Evolutionary conservation across 2,888 invertebrate species (phyloP), one percentile per base, ranked within the genome.

Genomic region (Pristionchus mayeri): DNA sequence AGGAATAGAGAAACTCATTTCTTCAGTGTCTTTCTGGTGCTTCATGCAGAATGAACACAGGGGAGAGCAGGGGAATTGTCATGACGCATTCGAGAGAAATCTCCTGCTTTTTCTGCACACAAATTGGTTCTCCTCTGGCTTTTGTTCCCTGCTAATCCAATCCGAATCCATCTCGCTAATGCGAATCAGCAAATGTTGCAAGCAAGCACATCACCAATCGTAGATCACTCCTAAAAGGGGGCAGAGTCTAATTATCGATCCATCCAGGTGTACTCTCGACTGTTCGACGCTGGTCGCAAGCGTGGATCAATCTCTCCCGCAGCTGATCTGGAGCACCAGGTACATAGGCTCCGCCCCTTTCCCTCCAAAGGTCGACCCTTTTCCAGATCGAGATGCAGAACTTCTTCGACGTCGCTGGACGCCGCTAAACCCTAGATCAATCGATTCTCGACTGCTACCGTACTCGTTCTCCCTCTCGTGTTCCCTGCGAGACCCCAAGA

Each of bases 271-370:
- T 84, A 84, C 75, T 16, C 37, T 11, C 34, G 44, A 18, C 84
- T 84, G 52, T 84, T 34, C 75, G 84, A 84, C 52, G 84, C 84
- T 34, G 84, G 84, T 13, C 82, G 82, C 67, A 84, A 84, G 54
- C 84, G 84, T 50, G 81, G 81, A 44, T 27, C 84, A 4, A 75
- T 84, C 52, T 84, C 84, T 16, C 84, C 84, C 18, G 84, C 84
- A 13, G 71, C 75, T 21, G 84, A 84, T 37, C 84, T 84, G 34
- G 54, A 84, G 30, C 71, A 84, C 13, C 84, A 84, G 75, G 71
- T 84, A 37, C 52, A 13, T 9, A 0, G 11, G 37, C 57, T 57
- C 54, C 80, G 50, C 76, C 50, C 50, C 76, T 76, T 76, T 30
- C n/a, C 71, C 2, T 1, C 44, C 50, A 37, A 79, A 37, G 37